Percentiles rank a stretch among this genome's conserved stretches.
phyloP scores from a whole-genome alignment of 2,797 vertebrate genomes.

The Enteromius trimaculatus region DNA sequence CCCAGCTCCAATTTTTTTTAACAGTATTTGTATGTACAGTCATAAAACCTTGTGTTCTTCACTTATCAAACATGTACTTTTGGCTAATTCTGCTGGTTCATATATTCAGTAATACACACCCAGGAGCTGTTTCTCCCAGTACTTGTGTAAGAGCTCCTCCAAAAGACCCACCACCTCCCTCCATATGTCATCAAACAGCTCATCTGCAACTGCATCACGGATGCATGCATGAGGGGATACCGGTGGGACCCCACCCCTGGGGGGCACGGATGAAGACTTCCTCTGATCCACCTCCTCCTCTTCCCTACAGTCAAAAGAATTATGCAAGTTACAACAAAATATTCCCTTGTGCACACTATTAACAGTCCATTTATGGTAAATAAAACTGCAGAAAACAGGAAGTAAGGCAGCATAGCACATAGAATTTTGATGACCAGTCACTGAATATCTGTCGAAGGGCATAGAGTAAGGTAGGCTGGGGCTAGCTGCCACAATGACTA shows the following conservation, averaged over 20 bases:
- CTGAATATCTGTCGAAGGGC: background rate
- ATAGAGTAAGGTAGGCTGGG: background rate
- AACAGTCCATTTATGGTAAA: background rate
- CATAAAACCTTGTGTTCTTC: background rate
- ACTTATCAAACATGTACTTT: background rate
- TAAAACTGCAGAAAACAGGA: background rate
- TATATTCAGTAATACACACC: constrained; percentile 66
- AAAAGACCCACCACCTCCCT: constrained; percentile 71
- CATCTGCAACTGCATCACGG: constrained; percentile 77
- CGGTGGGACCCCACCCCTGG: constrained; percentile 75
- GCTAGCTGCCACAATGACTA: background rate
- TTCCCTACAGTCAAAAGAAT: constrained; percentile 68
- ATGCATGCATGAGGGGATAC: constrained; percentile 83
- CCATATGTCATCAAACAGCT: constrained; percentile 83
- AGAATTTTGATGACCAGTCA: background rate
- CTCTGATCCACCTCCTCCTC: constrained; percentile 73
- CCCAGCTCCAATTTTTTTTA: background rate
- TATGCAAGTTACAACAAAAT: constrained; percentile 12
- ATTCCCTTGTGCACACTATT: background rate
- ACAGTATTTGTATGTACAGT: background rate
- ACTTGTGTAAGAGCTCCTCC: constrained; percentile 76
- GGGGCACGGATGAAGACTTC: constrained; percentile 46
- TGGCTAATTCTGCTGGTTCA: background rate
- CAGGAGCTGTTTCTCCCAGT: constrained; percentile 72
- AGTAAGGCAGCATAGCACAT: too few relatives aligned